phyloP scores from a whole-genome alignment of 2,113 vertebrate species.

The Toxostoma redivivum region DNA sequence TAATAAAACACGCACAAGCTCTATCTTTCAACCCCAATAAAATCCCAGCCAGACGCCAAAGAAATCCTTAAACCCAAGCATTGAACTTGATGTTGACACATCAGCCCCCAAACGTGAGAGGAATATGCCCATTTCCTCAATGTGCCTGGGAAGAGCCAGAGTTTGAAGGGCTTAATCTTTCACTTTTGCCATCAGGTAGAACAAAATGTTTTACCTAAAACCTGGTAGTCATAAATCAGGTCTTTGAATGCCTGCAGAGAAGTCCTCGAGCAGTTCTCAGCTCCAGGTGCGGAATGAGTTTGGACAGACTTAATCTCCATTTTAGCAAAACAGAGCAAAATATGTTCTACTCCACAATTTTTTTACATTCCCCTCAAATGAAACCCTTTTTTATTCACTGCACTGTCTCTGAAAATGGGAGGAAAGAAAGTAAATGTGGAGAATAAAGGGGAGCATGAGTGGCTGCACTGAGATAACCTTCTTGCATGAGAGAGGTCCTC shows the following conservation, averaged over 20 bases:
- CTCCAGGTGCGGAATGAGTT: neutral
- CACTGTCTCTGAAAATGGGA: fast-evolving
- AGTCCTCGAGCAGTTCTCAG: neutral
- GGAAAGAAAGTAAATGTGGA: neutral
- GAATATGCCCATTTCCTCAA: neutral
- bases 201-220: neutral
- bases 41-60: neutral
- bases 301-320: neutral
- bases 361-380: neutral
- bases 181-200: neutral
- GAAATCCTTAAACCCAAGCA: neutral
- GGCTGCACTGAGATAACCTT: neutral
- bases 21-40: neutral
- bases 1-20: neutral
- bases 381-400: neutral
- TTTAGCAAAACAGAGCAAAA: neutral
- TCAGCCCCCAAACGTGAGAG: fast-evolving
- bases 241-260: neutral
- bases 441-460: neutral
- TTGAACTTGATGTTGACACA: fast-evolving
- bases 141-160: neutral
- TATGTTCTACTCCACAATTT: neutral
- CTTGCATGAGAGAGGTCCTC: neutral
- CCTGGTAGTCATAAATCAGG: neutral
- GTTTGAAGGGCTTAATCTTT: neutral